These are phyloP conservation scores for Chaetodon auriga DNA, from an alignment of 2,113 vertebrate species.

Conservation along the genomic window DNA sequence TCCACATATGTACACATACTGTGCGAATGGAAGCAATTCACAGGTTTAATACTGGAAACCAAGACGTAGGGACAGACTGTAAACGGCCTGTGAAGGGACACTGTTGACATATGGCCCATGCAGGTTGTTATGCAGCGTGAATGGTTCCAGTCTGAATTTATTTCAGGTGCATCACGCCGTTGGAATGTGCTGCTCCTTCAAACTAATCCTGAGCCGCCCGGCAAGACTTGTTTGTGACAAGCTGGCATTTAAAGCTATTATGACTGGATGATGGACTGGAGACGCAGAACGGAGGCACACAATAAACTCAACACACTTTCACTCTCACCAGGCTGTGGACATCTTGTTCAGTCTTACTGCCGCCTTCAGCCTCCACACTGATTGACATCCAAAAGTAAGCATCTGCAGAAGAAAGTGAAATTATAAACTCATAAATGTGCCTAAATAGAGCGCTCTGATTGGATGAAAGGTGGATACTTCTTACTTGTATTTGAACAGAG, in stretches of 20 bases:
- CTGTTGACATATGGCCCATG: neutral
- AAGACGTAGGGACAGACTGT: neutral
- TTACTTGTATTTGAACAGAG: slow-evolving; percentile 74
- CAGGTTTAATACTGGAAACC: neutral
- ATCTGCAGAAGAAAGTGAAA: slow-evolving; percentile 51
- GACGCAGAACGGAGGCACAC: neutral
- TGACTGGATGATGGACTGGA: fast-evolving
- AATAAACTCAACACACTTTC: neutral
- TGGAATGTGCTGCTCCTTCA: neutral
- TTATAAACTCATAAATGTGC: neutral
- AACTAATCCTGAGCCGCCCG: neutral
- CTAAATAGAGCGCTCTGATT: neutral
- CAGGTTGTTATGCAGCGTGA: too few species aligned
- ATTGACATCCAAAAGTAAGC: slow-evolving; percentile 78
- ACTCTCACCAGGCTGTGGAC: slow-evolving; percentile 66
- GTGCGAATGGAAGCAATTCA: neutral
- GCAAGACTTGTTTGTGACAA: slow-evolving; percentile 26
- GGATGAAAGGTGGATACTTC: slow-evolving; percentile 4
- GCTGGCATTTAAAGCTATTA: slow-evolving; percentile 19
- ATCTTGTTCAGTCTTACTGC: slow-evolving; percentile 1
- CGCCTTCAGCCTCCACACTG: neutral
- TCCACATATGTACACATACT: neutral
- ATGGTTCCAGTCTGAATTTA: neutral
- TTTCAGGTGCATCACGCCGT: neutral
- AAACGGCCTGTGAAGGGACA: neutral